Evolutionary conservation across 2,888 invertebrate genomes (phyloP).

Genomic region (Eupithecia subumbrata): DNA sequence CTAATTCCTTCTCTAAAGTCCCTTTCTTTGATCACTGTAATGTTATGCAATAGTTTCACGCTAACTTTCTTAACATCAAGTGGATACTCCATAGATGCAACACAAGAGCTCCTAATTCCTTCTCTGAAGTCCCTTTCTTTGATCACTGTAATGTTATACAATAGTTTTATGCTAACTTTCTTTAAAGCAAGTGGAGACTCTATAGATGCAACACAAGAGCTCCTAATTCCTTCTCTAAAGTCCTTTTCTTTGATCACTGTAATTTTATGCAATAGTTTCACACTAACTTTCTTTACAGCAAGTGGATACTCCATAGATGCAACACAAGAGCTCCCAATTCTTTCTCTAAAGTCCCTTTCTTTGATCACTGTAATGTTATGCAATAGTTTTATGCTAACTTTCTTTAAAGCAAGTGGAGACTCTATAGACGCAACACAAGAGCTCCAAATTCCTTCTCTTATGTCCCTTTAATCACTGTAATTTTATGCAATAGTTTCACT

Average conservation of each 20-base stretch:
- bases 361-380: not conserved
- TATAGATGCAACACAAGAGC: conserved; percentile 95
- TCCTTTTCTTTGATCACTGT: not conserved
- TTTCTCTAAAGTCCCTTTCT: too few species aligned
- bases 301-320: conserved; percentile 93
- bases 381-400: not conserved
- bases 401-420: conserved; percentile 86
- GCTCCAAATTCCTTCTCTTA: conserved; percentile 92
- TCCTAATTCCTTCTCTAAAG: conserved; percentile 93
- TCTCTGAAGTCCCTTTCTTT: conserved; percentile 86
- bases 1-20: conserved; percentile 94
- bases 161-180: not conserved
- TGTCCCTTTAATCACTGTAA: not conserved
- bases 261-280: not conserved
- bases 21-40: conserved; percentile 70
- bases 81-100: conserved; percentile 92
- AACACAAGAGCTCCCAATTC: conserved; percentile 94
- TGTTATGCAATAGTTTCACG: not conserved
- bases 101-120: conserved; percentile 94
- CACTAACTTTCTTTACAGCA: conserved; percentile 71
- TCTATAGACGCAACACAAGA: conserved; percentile 96
- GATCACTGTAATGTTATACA: not conserved
- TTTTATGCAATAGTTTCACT: not conserved
- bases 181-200: conserved; percentile 88
- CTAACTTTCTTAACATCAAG: conserved; percentile 79